Base-by-base conservation (phyloP, 1,140 invertebrate species). In the Cotesia glomerata region DNA sequence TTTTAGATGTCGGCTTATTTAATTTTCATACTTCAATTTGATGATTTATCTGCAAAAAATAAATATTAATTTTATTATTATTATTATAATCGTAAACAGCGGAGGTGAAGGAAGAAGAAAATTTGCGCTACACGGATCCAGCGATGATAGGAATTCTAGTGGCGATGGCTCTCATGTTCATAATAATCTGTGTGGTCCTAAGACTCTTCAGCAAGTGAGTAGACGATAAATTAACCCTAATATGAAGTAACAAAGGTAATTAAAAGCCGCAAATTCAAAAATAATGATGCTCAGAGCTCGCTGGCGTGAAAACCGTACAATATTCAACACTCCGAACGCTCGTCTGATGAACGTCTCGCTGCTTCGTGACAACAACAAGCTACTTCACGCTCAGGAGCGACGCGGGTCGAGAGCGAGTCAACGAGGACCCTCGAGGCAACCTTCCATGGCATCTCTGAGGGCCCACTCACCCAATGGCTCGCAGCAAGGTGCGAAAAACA, bases 321-420 rank as follows among this genome's bases (percentile, higher is more conserved):
- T 97, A 79, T 97, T 97, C 88, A 97, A 97, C 82, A 97, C 95
- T 35, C 95, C 95, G n/a, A 97, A 97, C 82, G 95, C 95, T 18
- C 90, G 94, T 49, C 87, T 95, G 80, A 95, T 95, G 94, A 95
- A 95, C 81, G 94, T 95, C 9, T 96, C 94, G 3, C 84, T 96
- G 72, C 85, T 96, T 75, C 89, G 93, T 77, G 94, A 95, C 77
- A 95, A 91, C 81, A 95, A 91, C 80, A 95, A 95, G 83, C 86
- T 94, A 54, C 85, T 94, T 70, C 93, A 94, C 78, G 90, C 92
- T 8, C 91, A 91, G 81, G 93, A 93, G 75, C 89, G 93, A 73
- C 90, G 92, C 7, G 92, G 93, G 32, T 94, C 94, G n/a, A 88
- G 93, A 34, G 91, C 91, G 39, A 94, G 93, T 79, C 90, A 91